Percentiles rank a stretch among this genome's conserved stretches.
These are phyloP conservation scores for Dendroctonus ponderosae DNA, from an alignment of 1,140 invertebrate species.

Conservation along the genomic window DNA sequence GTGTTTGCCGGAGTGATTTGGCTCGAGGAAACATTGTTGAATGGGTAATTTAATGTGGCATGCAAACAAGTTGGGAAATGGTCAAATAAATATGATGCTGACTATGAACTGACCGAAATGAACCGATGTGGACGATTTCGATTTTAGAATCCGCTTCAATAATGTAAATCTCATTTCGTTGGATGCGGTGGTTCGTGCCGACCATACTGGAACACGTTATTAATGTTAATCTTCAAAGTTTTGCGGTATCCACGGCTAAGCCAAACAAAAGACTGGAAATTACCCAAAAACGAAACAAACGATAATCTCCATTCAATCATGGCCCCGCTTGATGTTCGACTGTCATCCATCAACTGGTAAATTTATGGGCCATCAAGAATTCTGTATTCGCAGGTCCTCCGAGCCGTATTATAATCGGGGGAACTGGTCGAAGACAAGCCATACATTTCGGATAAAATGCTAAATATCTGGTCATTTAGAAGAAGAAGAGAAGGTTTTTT, in stretches of 20 bases:
- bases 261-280: neutral
- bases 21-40: neutral
- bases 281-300: conserved; percentile 10
- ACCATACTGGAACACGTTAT: conserved; percentile 5
- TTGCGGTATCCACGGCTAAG: no score
- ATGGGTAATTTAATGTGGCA: neutral
- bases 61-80: no score
- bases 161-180: conserved; percentile 10
- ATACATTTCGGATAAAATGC: neutral
- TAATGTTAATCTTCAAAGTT: neutral
- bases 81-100: no score
- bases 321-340: conserved; percentile 15
- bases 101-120: no score
- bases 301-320: conserved; percentile 20
- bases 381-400: conserved; percentile 17
- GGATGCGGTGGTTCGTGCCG: conserved; percentile 2
- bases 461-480: neutral
- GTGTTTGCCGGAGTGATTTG: neutral
- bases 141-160: conserved; percentile 10
- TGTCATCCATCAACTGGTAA: conserved; percentile 22
- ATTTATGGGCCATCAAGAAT: conserved; percentile 26
- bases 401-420: neutral
- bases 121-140: neutral
- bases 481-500: no score
- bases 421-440: neutral